Percentiles rank a stretch among this genome's conserved stretches.
phyloP scores from a whole-genome alignment of 2,113 vertebrate species.

The Anarhynchus alexandrinus region DNA sequence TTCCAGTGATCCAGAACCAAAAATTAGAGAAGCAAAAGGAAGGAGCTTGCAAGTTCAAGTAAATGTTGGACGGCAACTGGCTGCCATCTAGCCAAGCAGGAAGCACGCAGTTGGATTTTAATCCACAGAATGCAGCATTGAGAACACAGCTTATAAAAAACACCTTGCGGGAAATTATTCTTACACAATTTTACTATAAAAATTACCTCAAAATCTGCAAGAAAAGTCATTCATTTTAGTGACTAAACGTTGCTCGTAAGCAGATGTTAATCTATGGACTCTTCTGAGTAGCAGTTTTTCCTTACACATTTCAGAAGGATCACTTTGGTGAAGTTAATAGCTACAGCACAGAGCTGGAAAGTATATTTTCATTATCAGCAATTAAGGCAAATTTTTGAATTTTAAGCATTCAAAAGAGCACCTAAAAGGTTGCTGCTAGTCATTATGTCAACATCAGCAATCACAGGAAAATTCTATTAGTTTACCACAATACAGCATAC shows the following conservation, averaged over 20 bases:
- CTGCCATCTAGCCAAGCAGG: neutral
- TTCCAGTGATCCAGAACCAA: neutral
- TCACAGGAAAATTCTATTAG: neutral
- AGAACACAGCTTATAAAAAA: constrained; percentile 1
- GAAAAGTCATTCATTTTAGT: neutral
- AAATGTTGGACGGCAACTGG: neutral
- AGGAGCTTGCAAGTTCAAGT: neutral
- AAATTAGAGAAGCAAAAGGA: neutral
- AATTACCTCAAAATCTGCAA: neutral
- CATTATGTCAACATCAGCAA: neutral
- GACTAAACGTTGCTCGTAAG: neutral
- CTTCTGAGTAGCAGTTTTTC: neutral
- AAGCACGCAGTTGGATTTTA: neutral
- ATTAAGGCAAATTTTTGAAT: neutral
- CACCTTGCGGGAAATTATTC: neutral
- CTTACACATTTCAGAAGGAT: neutral
- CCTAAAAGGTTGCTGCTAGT: neutral
- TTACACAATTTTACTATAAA: neutral
- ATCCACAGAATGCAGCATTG: neutral
- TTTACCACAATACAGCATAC: neutral
- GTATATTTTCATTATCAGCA: neutral
- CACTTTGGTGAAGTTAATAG: neutral
- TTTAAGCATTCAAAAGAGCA: neutral
- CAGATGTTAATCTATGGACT: neutral
- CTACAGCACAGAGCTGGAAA: neutral